Evolutionary conservation across 92 coral and sea anemone genomes (phyloP), one percentile per base, ranked within the genome.

Genomic region (Meandrina meandrites): DNA sequence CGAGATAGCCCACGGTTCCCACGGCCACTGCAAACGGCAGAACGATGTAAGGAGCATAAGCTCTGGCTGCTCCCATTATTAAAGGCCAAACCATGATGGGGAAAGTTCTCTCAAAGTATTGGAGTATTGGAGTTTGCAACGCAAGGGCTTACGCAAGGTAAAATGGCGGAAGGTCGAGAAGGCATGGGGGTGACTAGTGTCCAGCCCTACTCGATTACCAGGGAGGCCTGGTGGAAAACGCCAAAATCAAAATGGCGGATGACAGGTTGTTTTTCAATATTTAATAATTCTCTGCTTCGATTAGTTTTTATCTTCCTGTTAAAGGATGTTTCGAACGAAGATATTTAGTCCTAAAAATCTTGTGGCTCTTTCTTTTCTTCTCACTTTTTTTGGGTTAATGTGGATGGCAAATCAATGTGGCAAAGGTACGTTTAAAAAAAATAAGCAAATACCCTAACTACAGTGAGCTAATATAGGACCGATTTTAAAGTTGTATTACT

Each of bases 1-100:
- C 84, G 80, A 91, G 60, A 79, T 97, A 97, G 1, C 99, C 99
- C 30, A 93, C 85, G 5, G 97, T 91, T 2, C 99, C 99, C n/a
- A 97, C 88, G 12, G 90, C 94, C 27, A 95, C 86, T n/a, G 99
- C 98, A 88, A 92, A 78, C 22, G 99, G 99, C 35, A 97, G 88
- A 24, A 97, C 98, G 19, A 97, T 78, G 76, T 97, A 97, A 7
- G 99, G 99, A 2, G 98, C 99, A 81, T 97, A 97, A 0, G 90
- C 81, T 42, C 98, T 88, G 0, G 91, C 96, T 28, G 92, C 96
- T 50, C 93, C 94, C 87, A 90, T 15, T 31, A 97, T 94, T 50
- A 93, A 78, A 85, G 89, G 89, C 78, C 85, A 78, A 48, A 89
- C 91, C 90, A 84, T 57, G 68, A 30, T 66, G 12, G 71, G 71